Percentiles rank a stretch among this genome's conserved stretches.
phyloP scores from a whole-genome alignment of 2,113 vertebrate genomes.

The Macroglossus sobrinus region DNA sequence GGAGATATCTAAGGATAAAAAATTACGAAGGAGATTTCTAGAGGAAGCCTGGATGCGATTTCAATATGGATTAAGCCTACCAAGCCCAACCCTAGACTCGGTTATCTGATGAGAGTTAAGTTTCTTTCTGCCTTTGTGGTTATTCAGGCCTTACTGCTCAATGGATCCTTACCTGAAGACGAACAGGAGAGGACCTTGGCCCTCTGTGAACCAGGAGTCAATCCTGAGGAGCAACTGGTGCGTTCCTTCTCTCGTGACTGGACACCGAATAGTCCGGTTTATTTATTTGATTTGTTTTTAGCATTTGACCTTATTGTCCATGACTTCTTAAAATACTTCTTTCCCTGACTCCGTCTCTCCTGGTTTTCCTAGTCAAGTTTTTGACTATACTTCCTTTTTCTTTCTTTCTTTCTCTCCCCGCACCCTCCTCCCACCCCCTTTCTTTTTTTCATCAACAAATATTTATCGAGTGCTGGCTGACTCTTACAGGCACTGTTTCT shows the following conservation, averaged over 20 bases:
- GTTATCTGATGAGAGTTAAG: background rate
- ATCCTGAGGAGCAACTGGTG: conserved; percentile 94
- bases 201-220: conserved; percentile 86
- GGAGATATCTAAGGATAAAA: background rate
- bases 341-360: background rate
- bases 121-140: conserved; percentile 32
- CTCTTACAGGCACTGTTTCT: background rate
- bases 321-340: background rate
- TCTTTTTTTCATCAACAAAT: background rate
- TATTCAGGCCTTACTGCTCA: conserved; percentile 92
- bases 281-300: background rate
- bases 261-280: background rate
- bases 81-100: background rate
- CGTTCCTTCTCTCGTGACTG: conserved; percentile 31
- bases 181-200: conserved; percentile 89
- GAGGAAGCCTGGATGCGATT: background rate
- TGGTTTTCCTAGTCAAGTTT: background rate
- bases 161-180: conserved; percentile 93
- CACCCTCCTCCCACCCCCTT: background rate
- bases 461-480: background rate
- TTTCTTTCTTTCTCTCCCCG: background rate
- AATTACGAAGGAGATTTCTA: background rate
- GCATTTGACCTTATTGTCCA: background rate
- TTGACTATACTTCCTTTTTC: background rate
- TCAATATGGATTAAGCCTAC: background rate